Evolutionary conservation across 2,888 invertebrate species (phyloP), one percentile per base, ranked within the genome.

Genomic region (Drosophila mimetica): DNA sequence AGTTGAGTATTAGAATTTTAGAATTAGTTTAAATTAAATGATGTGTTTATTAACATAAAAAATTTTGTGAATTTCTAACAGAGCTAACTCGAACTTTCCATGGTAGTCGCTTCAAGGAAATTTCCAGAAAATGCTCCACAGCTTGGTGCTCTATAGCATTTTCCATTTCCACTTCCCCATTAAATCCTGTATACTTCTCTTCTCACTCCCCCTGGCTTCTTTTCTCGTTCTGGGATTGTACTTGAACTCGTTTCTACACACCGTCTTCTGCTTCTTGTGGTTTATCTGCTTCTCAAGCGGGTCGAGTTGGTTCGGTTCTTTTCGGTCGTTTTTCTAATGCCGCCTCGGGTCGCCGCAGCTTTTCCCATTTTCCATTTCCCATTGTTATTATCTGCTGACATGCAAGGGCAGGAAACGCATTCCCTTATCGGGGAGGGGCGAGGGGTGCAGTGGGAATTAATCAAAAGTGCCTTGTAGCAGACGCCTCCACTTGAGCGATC

Each of bases 341-440:
- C 13, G 25, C 46, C 47, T 6, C 25, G 22, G 4, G 8, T 22
- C 28, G 28, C 16, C 14, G 1, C 47, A 34, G 48, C 30, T 50
- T 65, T 39, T 48, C 44, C 8, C 58, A 44, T 57, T 60, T 60
- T 42, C 59, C 46, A 64, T 51, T 39, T 53, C 48, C 20, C 41
- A 55, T 54, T 58, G 51, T 60, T 53, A 84, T 86, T 82, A 81
- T 81, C 79, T 75, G 72, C 59, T 61, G 60, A 74, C 85, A 86
- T 81, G 84, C 86, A 84, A 84, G 79, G 77, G 71, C 81, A 81
- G 81, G 81, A 81, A 81, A 79, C 73, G 71, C 65, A 75, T 57
- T 42, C 51, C 61, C 76, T 86, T 86, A 83, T 86, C 83, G 76
- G 59, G 58, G 55, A 30, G 20, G 4, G 37, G 42, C 22, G 37